Base-by-base conservation (phyloP, 2,113 vertebrate species). In the Promerops cafer region DNA sequence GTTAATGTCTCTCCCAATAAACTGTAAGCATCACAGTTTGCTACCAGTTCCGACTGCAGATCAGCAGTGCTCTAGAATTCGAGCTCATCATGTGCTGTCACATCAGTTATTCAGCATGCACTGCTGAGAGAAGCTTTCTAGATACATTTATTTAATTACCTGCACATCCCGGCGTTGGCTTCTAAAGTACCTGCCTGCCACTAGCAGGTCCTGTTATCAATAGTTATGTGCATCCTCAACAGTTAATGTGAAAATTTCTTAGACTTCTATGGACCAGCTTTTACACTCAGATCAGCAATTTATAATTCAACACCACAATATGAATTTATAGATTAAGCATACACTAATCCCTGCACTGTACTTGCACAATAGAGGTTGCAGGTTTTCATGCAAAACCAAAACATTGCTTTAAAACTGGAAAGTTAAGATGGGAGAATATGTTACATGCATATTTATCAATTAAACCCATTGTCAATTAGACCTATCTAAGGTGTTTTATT, bases 121-220 rank as follows among this genome's bases (percentile, higher is more conserved):
- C 50, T 95, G 76, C 83, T 88, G 61, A 80, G 71, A 87, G 45
- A 60, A 81, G 71, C 79, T 86, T 94, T 96, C 87, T 66, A 88
- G 75, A 86, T 80, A 93, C 71, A 86, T 86, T 93, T 93, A 93
- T 94, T 95, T 96, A 92, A 94, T 95, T 92, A 96, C 85, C 59
- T 88, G 60, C 49, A 92, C 52, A 77, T 81, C 33, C 66, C 1
- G 0, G 22, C 1, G 7, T 4, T 77, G 79, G 72, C 75, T 90
- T 59, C 66, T 84, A 80, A 93, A 91, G 81, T 70, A 76, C 54
- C 89, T 95, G 90, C 70, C 75, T 88, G 63, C 93, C 78, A 79
- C 71, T 70, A 86, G 63, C 31, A 68, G 70, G 75, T 70, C 91
- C 28, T 71, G 54, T 74, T 93, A 81, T 63, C 87, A 65, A 42